Percentiles rank a stretch among this genome's conserved stretches.
phyloP scores from a whole-genome alignment of 2,888 invertebrate species.

The Synergus laeviventris region DNA sequence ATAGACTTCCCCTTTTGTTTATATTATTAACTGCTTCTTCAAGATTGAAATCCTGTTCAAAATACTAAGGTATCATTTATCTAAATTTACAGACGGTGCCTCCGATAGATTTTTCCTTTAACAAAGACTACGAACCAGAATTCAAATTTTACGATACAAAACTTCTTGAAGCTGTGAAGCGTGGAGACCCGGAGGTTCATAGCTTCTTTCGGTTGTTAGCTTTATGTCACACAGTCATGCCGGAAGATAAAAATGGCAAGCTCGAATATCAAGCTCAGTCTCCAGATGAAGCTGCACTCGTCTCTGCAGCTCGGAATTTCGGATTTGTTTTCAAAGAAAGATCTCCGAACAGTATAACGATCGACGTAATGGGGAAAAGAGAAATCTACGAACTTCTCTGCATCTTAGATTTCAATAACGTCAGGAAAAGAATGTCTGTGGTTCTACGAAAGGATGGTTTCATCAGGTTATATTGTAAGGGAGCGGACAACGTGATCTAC shows the following conservation, averaged over 20 bases:
- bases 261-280: conserved; percentile 96
- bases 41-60: not conserved
- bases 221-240: conserved; percentile 99
- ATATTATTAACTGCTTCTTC: not conserved
- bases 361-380: conserved; percentile 88
- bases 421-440: conserved; percentile 99
- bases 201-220: conserved; percentile 95
- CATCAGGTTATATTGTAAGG: conserved; percentile 96
- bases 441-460: conserved; percentile 89
- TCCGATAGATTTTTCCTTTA: conserved; percentile 95
- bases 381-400: conserved; percentile 96
- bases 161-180: conserved; percentile 88
- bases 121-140: conserved; percentile 92
- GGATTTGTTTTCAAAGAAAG: conserved; percentile 98
- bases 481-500: conserved; percentile 98
- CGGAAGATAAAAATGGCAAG: conserved; percentile 90
- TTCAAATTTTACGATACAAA: conserved; percentile 96
- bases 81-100: conserved; percentile 81
- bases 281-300: conserved; percentile 98
- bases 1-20: not conserved
- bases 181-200: conserved; percentile 85
- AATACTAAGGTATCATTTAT: not conserved
- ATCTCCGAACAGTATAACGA: conserved; percentile 94
- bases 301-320: conserved; percentile 98
- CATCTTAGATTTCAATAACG: conserved; percentile 99